Base-by-base conservation (phyloP, 2,888 invertebrate genomes). In the Nasonia oneida region DNA sequence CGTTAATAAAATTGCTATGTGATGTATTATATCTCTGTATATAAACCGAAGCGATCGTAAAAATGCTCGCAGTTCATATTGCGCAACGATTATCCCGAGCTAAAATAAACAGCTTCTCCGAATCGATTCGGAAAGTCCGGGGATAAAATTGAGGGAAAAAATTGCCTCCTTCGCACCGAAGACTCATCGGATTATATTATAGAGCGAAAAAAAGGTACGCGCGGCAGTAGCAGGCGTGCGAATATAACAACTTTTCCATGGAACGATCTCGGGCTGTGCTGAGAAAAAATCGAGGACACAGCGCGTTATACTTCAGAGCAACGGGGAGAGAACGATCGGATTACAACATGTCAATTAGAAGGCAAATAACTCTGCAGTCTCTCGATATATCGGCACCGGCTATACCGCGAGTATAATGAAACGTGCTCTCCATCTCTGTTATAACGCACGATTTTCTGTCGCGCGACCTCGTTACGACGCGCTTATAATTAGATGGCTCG, bases 281-380 rank as follows among this genome's bases (percentile, higher is more conserved):
- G 47, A 33, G 47, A 82, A 85, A 81, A 77, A 81, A 86, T 86
- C 80, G 86, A 83, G 86, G 86, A 71, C 86, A 33, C 29, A 33
- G 33, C 67, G 33, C 67, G 8, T 33, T 29, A 67, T 67, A 67
- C 76, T 23, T 53, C 37, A 3, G 12, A 23, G 23, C 71, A 70
- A 33, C 33, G 47, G 47, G 14, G 47, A 47, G 29, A 73, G 77
- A 85, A 82, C 70, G 85, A 85, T 85, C 67, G 42, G 82, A 76
- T 86, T 86, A 83, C 86, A 77, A 86, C 86, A 86, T 76, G 80
- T 83, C 83, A 83, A 86, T 86, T 86, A 86, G 74, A 83, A 79
- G 75, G 75, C 18, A 77, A 81, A 79, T 74, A 76, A 86, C 79
- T 82, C 70, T 12, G 29, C 76, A 37, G 50, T 74, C 74, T 47